Evolutionary conservation across 2,888 invertebrate genomes (phyloP).

Genomic region (Aspidapion aeneum): DNA sequence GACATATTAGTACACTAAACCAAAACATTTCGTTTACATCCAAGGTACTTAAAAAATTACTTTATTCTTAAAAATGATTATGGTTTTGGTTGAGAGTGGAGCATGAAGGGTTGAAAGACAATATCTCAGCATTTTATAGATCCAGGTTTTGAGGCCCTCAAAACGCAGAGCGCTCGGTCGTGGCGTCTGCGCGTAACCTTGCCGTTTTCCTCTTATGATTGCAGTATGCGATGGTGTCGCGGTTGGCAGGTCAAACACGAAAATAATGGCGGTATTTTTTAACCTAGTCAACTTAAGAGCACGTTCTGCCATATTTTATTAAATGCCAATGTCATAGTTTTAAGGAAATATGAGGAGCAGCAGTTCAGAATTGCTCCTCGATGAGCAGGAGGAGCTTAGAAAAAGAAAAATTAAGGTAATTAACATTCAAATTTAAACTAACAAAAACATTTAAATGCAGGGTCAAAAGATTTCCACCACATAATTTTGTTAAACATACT

Average conservation of each 20-base stretch:
- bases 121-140: neutral
- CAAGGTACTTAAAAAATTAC: too few relatives aligned
- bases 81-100: too few relatives aligned
- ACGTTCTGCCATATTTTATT: neutral
- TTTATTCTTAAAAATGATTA: too few relatives aligned
- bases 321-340: constrained; percentile 41
- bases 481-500: too few relatives aligned
- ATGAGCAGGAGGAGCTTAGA: constrained; percentile 67
- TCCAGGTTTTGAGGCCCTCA: neutral
- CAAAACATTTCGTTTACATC: too few relatives aligned
- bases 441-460: neutral
- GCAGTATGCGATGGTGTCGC: neutral
- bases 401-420: constrained; percentile 56
- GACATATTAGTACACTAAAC: too few relatives aligned
- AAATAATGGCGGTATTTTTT: neutral
- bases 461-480: too few relatives aligned
- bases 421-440: too few relatives aligned
- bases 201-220: neutral
- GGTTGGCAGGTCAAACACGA: neutral
- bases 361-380: constrained; percentile 74
- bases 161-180: neutral
- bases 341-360: constrained; percentile 62
- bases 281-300: neutral
- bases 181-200: neutral
- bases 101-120: too few relatives aligned